Percentiles rank a stretch among this genome's conserved stretches.
Evolutionary conservation across 1,140 invertebrate species (phyloP).

Genomic region (Brachionus plicatilis): DNA sequence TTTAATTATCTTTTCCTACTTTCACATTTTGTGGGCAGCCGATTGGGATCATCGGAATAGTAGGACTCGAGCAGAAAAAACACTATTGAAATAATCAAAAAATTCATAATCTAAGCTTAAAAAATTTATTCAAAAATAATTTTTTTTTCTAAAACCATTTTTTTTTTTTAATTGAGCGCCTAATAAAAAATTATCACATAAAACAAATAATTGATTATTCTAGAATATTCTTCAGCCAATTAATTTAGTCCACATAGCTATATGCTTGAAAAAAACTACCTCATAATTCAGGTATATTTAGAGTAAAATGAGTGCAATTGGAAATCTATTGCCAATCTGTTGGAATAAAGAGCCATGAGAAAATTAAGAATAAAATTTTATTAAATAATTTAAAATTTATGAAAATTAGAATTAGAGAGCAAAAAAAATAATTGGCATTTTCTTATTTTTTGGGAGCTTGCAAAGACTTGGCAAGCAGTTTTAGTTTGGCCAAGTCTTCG

Average conservation of each 20-base stretch:
- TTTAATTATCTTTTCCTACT: not conserved
- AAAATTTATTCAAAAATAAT: not conserved
- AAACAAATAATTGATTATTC: slow-evolving; percentile 8
- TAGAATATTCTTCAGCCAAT: not conserved
- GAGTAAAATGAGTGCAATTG: not conserved
- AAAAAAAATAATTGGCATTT: not conserved
- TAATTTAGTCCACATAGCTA: not conserved
- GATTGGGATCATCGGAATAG: slow-evolving; percentile 30
- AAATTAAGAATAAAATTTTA: not conserved
- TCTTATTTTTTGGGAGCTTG: not conserved
- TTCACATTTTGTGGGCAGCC: slow-evolving; percentile 38
- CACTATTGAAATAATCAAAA: not conserved
- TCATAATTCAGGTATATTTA: not conserved
- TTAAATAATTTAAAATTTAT: slow-evolving; percentile 5
- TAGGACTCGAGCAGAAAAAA: not conserved
- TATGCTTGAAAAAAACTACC: not conserved
- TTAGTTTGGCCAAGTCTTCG: not conserved
- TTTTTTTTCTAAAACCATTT: not conserved
- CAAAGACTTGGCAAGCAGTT: slow-evolving; percentile 32
- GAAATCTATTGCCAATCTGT: not conserved
- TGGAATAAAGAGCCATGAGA: not conserved
- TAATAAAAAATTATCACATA: not conserved
- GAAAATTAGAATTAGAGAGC: not conserved
- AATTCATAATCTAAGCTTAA: not conserved
- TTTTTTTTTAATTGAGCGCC: slow-evolving; percentile 10